Evolutionary conservation across 2,797 vertebrate genomes (phyloP).

Genomic region (Threskiornis aethiopicus): DNA sequence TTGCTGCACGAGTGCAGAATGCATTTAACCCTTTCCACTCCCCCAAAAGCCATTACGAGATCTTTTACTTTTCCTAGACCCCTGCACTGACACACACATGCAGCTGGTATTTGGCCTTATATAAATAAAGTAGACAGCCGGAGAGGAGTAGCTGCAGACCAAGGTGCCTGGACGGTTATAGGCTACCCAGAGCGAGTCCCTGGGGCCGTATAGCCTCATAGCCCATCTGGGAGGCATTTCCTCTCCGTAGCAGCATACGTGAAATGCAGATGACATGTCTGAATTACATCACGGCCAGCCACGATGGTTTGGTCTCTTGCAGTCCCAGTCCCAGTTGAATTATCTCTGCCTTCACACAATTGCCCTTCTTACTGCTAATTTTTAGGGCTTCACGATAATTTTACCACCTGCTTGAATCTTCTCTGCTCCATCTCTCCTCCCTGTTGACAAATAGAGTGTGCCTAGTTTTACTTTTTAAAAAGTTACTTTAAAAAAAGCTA

Average conservation of each 20-base stretch:
- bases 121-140: not conserved
- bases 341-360: not conserved
- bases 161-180: not conserved
- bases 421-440: not conserved
- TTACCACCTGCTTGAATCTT: not conserved
- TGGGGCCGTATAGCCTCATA: accelerated
- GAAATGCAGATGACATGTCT: not conserved
- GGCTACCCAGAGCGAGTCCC: not conserved
- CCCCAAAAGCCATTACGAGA: not conserved
- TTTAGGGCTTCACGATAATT: not conserved
- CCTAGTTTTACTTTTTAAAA: not conserved
- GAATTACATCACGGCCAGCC: not conserved
- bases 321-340: not conserved
- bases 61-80: not conserved
- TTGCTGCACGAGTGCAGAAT: not conserved
- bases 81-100: not conserved
- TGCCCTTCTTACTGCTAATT: not conserved
- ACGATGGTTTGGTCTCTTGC: not conserved
- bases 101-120: not conserved
- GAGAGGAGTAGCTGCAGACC: not conserved
- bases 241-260: not conserved
- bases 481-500: not conserved
- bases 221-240: not conserved
- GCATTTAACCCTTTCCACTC: not conserved
- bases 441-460: not conserved